Base-by-base conservation (phyloP, 2,888 invertebrate genomes). In the Hydriomena furcata region DNA sequence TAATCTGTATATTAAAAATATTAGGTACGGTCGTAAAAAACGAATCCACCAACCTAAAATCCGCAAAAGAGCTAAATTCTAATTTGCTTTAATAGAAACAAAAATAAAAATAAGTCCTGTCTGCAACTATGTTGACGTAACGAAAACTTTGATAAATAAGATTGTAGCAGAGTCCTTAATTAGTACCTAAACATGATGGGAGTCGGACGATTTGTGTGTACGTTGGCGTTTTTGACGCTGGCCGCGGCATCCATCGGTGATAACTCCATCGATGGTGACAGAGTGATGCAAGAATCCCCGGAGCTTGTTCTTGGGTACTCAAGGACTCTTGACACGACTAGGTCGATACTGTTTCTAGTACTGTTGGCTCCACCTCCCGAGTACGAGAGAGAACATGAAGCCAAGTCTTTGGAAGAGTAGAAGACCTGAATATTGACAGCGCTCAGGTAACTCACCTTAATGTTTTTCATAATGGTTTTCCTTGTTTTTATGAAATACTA, bases 181-280 rank as follows among this genome's bases (percentile, higher is more conserved):
- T 84, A 88, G 87, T 89, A n/a, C n/a, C n/a, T n/a, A 52, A 80
- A 68, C 79, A 82, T 71, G 66, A 86, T 87, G 88, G 84, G 82
- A 81, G 76, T 77, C 66, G 34, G 0, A 36, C 41, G 48, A 42
- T 30, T 47, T 35, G 76, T 80, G 63, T 68, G 72, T 69, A 73
- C 78, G 50, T 57, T 88, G 44, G 79, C 81, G 70, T 65, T 86
- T 38, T 71, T 65, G 23, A 69, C 73, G 49, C 56, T 71, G 21
- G 76, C 71, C 49, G 41, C 66, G 34, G 86, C 82, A 17, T 76
- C 84, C 0, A 65, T 82, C 12, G 73, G 75, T 17, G 87, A 88
- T 63, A 87, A 89, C 51, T 61, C 72, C 31, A 61, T 88, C 27
- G 88, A 83, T 20, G 72, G 72, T 2, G 84, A 86, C 10, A 64